Percentiles rank a stretch among this genome's conserved stretches.
These are phyloP conservation scores for Centroberyx gerrardi DNA, from an alignment of 2,797 vertebrate genomes.

Conservation along the genomic window DNA sequence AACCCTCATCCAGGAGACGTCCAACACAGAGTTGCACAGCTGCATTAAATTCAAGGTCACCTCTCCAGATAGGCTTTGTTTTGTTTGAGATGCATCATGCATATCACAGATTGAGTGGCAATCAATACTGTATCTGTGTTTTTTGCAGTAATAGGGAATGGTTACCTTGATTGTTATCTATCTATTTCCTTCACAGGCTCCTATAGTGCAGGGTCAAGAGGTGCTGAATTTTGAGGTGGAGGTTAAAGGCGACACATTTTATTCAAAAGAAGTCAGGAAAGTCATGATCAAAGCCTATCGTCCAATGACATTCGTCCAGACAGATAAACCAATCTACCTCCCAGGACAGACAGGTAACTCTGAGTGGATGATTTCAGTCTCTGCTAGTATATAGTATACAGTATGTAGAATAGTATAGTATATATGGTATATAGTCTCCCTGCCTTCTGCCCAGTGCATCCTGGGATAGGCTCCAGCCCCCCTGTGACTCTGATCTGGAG, in stretches of 20 bases:
- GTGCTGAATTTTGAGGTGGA: slow-evolving; percentile 68
- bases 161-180: not conserved
- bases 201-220: slow-evolving; percentile 32
- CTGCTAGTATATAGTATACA: not conserved
- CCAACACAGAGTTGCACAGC: slow-evolving; percentile 59
- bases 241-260: slow-evolving; percentile 80
- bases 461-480: too few relatives aligned
- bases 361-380: not conserved
- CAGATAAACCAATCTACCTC: slow-evolving; percentile 93
- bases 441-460: too few relatives aligned
- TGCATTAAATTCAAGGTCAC: slow-evolving; percentile 76
- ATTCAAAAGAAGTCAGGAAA: slow-evolving; percentile 80
- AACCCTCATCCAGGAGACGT: slow-evolving; percentile 58
- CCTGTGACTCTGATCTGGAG: too few relatives aligned
- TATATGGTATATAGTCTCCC: too few relatives aligned
- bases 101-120: too few relatives aligned
- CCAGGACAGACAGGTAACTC: slow-evolving; percentile 87
- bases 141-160: too few relatives aligned
- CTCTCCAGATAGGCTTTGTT: not conserved
- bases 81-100: not conserved
- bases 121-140: too few relatives aligned
- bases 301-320: slow-evolving; percentile 87
- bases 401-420: too few relatives aligned
- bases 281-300: slow-evolving; percentile 79
- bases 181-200: slow-evolving; percentile 59